Evolutionary conservation across 2,888 invertebrate genomes (phyloP).

Genomic region (Lutraria lutraria): DNA sequence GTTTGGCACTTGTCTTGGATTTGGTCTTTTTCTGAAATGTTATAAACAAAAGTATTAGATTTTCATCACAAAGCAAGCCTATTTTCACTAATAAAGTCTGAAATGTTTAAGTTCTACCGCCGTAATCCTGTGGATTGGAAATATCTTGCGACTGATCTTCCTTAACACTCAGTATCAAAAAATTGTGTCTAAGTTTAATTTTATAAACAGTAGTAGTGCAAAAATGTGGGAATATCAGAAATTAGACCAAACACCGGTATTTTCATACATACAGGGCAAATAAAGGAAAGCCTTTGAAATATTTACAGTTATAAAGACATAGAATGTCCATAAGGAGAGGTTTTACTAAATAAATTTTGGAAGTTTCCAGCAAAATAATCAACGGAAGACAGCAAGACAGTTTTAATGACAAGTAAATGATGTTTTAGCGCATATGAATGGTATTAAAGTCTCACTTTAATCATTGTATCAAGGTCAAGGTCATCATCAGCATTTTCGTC

Average conservation of each 20-base stretch:
- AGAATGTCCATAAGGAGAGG: no score
- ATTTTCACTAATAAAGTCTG: neutral
- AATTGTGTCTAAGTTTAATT: no score
- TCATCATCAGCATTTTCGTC: constrained; percentile 87
- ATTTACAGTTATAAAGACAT: no score
- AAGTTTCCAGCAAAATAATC: no score
- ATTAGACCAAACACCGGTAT: no score
- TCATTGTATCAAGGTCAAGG: constrained; percentile 92
- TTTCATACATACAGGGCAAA: no score
- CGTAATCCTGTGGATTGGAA: neutral
- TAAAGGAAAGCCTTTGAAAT: no score
- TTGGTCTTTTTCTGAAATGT: constrained; percentile 65
- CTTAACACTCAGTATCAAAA: neutral
- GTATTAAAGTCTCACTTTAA: constrained; percentile 90
- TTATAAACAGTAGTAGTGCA: no score
- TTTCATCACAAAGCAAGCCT: neutral
- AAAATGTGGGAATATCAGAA: no score
- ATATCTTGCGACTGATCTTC: neutral
- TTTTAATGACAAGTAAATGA: neutral
- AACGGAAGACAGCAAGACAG: neutral
- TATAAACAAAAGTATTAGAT: neutral
- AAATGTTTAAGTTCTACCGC: neutral
- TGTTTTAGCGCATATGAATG: neutral
- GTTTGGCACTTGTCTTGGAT: constrained; percentile 35
- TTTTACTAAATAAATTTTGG: no score